Percentiles rank a stretch among this genome's conserved stretches.
These are phyloP conservation scores for Labeo calbasu DNA, from an alignment of 2,797 vertebrate species.

Conservation along the genomic window DNA sequence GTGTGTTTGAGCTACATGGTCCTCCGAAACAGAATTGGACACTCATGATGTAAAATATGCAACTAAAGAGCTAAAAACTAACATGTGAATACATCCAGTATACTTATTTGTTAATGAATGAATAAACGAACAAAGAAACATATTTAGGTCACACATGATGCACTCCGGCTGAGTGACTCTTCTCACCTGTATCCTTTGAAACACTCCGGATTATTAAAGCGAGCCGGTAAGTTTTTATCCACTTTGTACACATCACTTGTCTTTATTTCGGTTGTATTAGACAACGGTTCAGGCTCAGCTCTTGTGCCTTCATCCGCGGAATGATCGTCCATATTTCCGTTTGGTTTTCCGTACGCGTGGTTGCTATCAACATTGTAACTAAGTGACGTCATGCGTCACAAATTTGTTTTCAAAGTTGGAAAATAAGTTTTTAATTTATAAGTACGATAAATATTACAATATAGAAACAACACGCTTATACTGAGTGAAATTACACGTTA, in stretches of 20 bases:
- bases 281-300: not conserved
- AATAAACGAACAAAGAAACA: not conserved
- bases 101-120: not conserved
- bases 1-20: not conserved
- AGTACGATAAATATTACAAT: not conserved
- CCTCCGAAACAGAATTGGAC: not conserved
- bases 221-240: conserved; percentile 59
- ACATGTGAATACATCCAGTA: not conserved
- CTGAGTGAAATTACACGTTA: not conserved
- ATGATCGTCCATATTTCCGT: conserved; percentile 40
- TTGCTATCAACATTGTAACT: conserved; percentile 63
- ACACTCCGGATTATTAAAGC: conserved; percentile 68
- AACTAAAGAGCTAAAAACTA: not conserved
- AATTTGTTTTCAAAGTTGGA: not conserved
- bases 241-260: conserved; percentile 68
- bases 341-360: not conserved
- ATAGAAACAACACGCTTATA: not conserved
- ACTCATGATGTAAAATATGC: not conserved
- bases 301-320: not conserved
- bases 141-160: not conserved
- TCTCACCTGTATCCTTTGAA: conserved; percentile 69
- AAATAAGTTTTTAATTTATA: not conserved
- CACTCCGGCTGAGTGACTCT: not conserved
- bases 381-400: conserved; percentile 55
- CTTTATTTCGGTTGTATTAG: conserved; percentile 11